phyloP scores from a whole-genome alignment of 2,888 invertebrate genomes.

The Abrostola tripartita region DNA sequence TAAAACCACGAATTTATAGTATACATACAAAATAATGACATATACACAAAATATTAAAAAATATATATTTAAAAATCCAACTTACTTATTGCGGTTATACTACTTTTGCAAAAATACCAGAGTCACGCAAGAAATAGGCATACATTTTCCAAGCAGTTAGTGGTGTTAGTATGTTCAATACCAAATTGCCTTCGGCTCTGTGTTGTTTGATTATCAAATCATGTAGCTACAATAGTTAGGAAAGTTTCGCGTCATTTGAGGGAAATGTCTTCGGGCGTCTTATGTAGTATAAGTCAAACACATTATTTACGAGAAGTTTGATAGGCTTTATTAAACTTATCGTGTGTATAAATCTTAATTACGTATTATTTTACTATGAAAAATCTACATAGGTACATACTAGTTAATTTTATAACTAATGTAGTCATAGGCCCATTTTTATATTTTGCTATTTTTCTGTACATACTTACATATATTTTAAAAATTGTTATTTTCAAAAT shows the following conservation, averaged over 20 bases:
- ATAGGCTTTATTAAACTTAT: no score
- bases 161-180: slow-evolving; percentile 31
- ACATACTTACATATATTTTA: no score
- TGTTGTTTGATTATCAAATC: slow-evolving; percentile 62
- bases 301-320: slow-evolving; percentile 13
- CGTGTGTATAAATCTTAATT: no score
- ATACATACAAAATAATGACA: not conserved
- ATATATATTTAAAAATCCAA: slow-evolving; percentile 5
- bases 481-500: no score
- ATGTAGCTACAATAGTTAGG: slow-evolving; percentile 46
- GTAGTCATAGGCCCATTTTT: no score
- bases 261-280: slow-evolving; percentile 50
- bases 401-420: no score
- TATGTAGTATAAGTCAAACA: slow-evolving; percentile 56
- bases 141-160: slow-evolving; percentile 20
- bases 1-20: not conserved
- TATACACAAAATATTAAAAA: not conserved
- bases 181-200: slow-evolving; percentile 63
- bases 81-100: slow-evolving; percentile 27
- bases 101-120: slow-evolving; percentile 22
- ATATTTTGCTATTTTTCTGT: no score
- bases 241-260: slow-evolving; percentile 46
- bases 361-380: no score
- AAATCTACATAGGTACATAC: no score
- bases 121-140: slow-evolving; percentile 36